Percentiles rank a stretch among this genome's conserved stretches.
phyloP scores from a whole-genome alignment of 1,140 invertebrate species.

The Samia ricini region DNA sequence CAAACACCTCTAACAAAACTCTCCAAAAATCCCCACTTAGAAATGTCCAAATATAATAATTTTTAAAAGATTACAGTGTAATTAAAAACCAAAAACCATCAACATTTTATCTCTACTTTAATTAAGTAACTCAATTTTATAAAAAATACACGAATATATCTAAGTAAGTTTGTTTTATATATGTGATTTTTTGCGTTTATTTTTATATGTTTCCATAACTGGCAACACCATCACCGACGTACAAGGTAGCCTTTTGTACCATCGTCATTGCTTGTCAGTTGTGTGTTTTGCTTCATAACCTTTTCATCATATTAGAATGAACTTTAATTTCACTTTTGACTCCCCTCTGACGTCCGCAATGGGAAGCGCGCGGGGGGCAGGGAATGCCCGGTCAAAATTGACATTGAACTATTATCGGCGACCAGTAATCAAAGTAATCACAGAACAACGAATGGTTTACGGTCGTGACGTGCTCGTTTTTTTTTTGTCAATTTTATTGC shows the following conservation, averaged over 20 bases:
- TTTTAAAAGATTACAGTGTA: no score
- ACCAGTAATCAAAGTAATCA: conserved; percentile 69
- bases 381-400: conserved; percentile 37
- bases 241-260: conserved; percentile 71
- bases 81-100: no score
- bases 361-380: conserved; percentile 12
- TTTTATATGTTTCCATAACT: conserved; percentile 64
- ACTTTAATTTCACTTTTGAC: conserved; percentile 20
- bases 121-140: no score
- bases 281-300: conserved; percentile 54
- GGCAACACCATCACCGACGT: conserved; percentile 57
- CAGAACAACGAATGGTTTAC: conserved; percentile 48
- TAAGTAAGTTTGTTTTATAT: no score
- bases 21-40: no score
- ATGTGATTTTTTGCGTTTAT: conserved; percentile 66
- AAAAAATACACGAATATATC: no score
- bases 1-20: no score
- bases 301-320: conserved; percentile 35
- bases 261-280: conserved; percentile 60
- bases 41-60: no score
- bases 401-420: conserved; percentile 49
- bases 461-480: conserved; percentile 44
- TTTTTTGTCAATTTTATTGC: conserved; percentile 51
- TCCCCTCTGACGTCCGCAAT: not conserved
- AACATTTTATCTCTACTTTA: no score